Evolutionary conservation across 2,113 vertebrate genomes (phyloP).

Genomic region (Xyliphius kryptos): DNA sequence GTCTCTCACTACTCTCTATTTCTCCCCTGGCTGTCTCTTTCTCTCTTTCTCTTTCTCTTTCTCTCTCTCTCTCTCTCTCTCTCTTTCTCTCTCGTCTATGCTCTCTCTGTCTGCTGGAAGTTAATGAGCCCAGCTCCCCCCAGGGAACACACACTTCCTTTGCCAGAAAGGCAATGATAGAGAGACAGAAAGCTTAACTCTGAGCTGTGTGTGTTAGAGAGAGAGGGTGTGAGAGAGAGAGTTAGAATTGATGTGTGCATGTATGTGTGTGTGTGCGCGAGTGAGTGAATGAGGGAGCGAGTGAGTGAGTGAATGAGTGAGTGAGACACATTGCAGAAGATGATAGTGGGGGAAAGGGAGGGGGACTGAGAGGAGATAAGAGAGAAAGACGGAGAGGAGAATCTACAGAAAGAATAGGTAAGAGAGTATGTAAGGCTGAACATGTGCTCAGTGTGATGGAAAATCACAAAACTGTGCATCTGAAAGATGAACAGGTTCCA

Average conservation of each 20-base stretch:
- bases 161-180: constrained; percentile 38
- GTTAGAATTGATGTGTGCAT: too few relatives aligned
- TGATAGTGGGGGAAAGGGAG: constrained; percentile 46
- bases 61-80: constrained; percentile 12
- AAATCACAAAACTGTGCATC: too few relatives aligned
- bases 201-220: too few relatives aligned
- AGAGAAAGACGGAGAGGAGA: too few relatives aligned
- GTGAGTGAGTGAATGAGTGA: too few relatives aligned
- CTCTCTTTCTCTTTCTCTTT: constrained; percentile 10
- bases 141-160: constrained; percentile 53
- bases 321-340: constrained; percentile 40
- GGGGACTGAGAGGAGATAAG: constrained; percentile 49
- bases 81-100: constrained; percentile 46
- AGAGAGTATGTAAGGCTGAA: too few relatives aligned
- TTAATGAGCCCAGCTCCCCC: constrained; percentile 52
- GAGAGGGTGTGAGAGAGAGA: constrained; percentile 20
- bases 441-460: too few relatives aligned
- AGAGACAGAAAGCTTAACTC: constrained; percentile 9
- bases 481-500: too few relatives aligned
- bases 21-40: too few relatives aligned
- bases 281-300: too few relatives aligned
- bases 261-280: constrained; percentile 21
- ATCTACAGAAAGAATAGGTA: too few relatives aligned
- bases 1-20: too few relatives aligned
- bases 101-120: constrained; percentile 61